Evolutionary conservation across 2,113 vertebrate genomes (phyloP), one percentile per base, ranked within the genome.

Genomic region (Prochilodus magdalenae): DNA sequence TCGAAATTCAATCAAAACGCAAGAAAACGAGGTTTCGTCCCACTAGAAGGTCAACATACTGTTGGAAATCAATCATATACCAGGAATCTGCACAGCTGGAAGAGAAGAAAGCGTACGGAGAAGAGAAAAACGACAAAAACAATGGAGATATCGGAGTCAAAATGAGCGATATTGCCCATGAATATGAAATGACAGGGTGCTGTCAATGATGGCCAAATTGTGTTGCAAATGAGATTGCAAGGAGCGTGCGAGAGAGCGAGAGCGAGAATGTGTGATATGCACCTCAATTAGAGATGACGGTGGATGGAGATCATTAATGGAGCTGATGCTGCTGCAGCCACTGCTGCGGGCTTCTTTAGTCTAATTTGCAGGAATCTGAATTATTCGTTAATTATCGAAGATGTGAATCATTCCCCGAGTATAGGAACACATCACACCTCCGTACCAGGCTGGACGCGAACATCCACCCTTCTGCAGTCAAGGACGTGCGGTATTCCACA

Each of bases 381-480:
- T 69, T 70, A 81, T 86, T 81, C 77, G 53, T n/a, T 78, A 77
- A 83, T 86, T 81, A 81, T 81, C 77, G 59, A 73, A 77, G 49
- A 65, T 27, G 60, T 72, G 51, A 80, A 83, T 79, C 53, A 65
- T 74, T 77, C 74, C 69, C 33, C 24, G 4, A 22, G 27, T 51
- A 36, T 69, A 24, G 51, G 30, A 73, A 70, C 77, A 67, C 8
- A 71, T 63, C 27, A 29, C 29, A 51, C 36, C 36, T 36, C 36
- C 36, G 7, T 7, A 36, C 3, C 36, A 36, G 36, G 3, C 3
- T 36, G 36, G 36, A 36, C 7, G 7, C 3, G 44, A 67, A 80
- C 67, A 76, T 69, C 55, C 40, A 44, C 40, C 5, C 8, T 44
- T 62, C 20, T 30, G 55, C 30, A 36, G 24, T 66, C 22, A 77